A percentile compares a stretch with the other conserved stretches of the same genome.
Conservation (phyloP, 2,113 vertebrate species). For the Scomber japonicus region DNA sequence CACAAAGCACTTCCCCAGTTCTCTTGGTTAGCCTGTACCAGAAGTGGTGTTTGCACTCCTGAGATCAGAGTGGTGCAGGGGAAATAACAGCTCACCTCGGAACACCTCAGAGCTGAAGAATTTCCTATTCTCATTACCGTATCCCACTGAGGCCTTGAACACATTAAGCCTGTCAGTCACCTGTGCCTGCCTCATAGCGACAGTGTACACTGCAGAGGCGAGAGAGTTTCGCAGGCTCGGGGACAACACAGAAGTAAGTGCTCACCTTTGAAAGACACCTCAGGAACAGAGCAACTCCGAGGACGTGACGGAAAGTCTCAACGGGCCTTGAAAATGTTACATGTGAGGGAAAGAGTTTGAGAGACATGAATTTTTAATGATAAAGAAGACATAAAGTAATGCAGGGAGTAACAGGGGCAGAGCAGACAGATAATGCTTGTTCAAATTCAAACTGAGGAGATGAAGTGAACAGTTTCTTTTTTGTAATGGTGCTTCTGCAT, state of each 20-base stretch:
- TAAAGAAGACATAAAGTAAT: constrained; percentile 27
- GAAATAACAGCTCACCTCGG: constrained; percentile 16
- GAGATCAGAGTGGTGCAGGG: constrained; percentile 6
- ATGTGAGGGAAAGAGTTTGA: constrained; percentile 1
- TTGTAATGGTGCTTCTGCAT: constrained; percentile 11
- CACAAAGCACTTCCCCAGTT: constrained; percentile 2
- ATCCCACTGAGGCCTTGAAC: constrained; percentile 17
- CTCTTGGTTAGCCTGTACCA: constrained; percentile 1
- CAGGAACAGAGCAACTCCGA: background rate
- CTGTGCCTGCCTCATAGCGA: background rate
- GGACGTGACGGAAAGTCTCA: constrained; percentile 7
- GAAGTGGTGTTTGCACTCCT: constrained; percentile 24
- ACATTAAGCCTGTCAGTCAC: constrained; percentile 49
- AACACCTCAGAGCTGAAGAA: constrained; percentile 1
- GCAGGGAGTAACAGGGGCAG: background rate
- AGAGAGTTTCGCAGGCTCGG: background rate
- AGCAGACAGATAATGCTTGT: background rate
- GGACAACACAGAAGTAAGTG: background rate
- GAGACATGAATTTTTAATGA: constrained; percentile 18
- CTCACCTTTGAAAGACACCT: background rate
- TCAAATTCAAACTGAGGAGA: constrained; percentile 21
- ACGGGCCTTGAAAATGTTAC: background rate
- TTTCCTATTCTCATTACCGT: constrained; percentile 36
- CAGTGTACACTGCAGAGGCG: background rate
- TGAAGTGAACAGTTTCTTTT: background rate